These are phyloP conservation scores for Meteorus colon DNA, from an alignment of 2,888 invertebrate species.

Conservation along the genomic window DNA sequence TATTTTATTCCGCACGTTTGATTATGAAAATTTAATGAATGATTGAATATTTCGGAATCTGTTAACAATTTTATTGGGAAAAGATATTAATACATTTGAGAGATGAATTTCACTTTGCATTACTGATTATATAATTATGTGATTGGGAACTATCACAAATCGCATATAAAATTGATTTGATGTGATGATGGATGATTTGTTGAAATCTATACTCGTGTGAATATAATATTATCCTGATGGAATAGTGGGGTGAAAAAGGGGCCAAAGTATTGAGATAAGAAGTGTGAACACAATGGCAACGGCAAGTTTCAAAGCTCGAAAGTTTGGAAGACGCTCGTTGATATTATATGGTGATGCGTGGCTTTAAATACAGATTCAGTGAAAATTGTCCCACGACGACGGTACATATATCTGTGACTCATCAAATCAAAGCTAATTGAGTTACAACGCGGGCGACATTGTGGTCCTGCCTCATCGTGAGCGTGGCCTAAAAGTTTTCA, in stretches of 20 bases:
- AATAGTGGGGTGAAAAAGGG: slow-evolving; percentile 20
- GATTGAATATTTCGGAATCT: not conserved
- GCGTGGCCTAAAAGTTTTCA: slow-evolving; percentile 42
- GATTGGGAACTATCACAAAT: too few relatives aligned
- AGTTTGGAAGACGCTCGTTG: slow-evolving; percentile 41
- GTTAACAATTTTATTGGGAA: not conserved
- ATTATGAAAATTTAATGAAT: not conserved
- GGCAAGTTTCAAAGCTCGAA: slow-evolving; percentile 45
- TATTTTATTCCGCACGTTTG: not conserved
- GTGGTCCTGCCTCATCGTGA: slow-evolving; percentile 32
- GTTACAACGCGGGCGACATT: slow-evolving; percentile 36
- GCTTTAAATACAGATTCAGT: slow-evolving; percentile 37
- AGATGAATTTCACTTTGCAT: not conserved
- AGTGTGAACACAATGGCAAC: slow-evolving; percentile 45
- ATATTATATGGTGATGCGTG: slow-evolving; percentile 47
- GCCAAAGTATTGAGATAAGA: slow-evolving; percentile 11
- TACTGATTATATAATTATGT: not conserved
- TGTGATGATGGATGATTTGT: not conserved
- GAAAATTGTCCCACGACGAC: slow-evolving; percentile 24
- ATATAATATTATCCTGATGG: slow-evolving; percentile 43
- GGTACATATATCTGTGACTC: slow-evolving; percentile 28
- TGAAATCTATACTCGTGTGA: not conserved
- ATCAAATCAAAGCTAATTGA: slow-evolving; percentile 38
- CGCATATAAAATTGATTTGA: not conserved
- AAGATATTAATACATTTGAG: not conserved